Evolutionary conservation across 2,888 invertebrate genomes (phyloP).

Genomic region (Smittia aterrima): DNA sequence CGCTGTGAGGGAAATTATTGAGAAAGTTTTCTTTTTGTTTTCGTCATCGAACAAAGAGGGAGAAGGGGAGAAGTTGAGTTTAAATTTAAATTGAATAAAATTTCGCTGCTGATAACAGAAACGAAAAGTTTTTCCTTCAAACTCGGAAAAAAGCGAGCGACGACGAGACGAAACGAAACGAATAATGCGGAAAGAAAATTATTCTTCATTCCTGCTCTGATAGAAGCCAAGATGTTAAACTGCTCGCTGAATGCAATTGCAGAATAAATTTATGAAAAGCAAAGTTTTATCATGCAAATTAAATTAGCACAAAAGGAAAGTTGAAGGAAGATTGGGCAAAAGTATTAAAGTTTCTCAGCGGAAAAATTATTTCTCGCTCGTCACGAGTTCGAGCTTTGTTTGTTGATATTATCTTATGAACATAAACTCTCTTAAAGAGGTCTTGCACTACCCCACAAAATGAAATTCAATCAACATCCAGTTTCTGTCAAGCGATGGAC

Average conservation of each 20-base stretch:
- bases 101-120: conserved; percentile 15
- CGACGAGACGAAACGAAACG: neutral
- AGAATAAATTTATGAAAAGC: neutral
- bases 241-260: conserved; percentile 29
- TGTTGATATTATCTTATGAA: no score
- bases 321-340: neutral
- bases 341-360: neutral
- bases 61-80: neutral
- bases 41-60: neutral
- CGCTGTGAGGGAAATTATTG: conserved; percentile 12
- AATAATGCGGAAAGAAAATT: conserved; percentile 1
- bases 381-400: neutral
- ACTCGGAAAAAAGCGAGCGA: neutral
- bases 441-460: no score
- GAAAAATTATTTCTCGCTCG: neutral
- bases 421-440: no score
- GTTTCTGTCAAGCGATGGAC: no score
- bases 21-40: neutral
- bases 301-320: conserved; percentile 21
- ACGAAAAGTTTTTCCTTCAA: neutral
- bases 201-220: conserved; percentile 9
- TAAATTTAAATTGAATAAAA: conserved; percentile 20
- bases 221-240: conserved; percentile 31
- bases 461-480: no score
- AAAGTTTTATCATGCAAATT: conserved; percentile 38